Conservation (phyloP, 2,113 vertebrate species). For the Eudorcas thomsonii region DNA sequence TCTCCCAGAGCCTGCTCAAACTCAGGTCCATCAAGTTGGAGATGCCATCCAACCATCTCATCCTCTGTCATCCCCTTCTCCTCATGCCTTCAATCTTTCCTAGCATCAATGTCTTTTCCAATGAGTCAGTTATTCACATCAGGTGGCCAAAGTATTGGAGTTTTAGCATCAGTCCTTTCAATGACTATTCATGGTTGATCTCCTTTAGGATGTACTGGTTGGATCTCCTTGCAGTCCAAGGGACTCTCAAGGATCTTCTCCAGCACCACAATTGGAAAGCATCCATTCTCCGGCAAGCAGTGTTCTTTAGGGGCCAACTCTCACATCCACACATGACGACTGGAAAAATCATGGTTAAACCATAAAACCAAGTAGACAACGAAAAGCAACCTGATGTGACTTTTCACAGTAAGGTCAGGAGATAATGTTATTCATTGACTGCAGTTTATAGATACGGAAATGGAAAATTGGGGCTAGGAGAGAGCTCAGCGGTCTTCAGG, state of each 20-base stretch:
- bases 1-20: background rate
- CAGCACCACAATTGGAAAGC: background rate
- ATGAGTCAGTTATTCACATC: background rate
- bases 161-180: background rate
- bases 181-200: rapidly evolving
- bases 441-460: too few species aligned
- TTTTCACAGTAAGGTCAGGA: background rate
- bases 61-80: background rate
- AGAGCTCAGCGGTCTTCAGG: rapidly evolving
- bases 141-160: background rate
- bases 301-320: rapidly evolving
- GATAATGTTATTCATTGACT: background rate
- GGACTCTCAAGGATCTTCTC: background rate
- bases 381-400: background rate
- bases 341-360: background rate
- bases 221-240: background rate
- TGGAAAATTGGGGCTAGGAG: background rate
- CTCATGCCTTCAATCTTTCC: background rate
- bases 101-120: background rate
- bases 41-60: background rate
- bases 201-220: background rate
- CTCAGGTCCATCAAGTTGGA: background rate
- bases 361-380: too few species aligned
- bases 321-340: rapidly evolving
- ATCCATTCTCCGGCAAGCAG: rapidly evolving